These are phyloP conservation scores for Dryoscopus gambensis DNA, from an alignment of 2,113 vertebrate genomes.

Conservation along the genomic window DNA sequence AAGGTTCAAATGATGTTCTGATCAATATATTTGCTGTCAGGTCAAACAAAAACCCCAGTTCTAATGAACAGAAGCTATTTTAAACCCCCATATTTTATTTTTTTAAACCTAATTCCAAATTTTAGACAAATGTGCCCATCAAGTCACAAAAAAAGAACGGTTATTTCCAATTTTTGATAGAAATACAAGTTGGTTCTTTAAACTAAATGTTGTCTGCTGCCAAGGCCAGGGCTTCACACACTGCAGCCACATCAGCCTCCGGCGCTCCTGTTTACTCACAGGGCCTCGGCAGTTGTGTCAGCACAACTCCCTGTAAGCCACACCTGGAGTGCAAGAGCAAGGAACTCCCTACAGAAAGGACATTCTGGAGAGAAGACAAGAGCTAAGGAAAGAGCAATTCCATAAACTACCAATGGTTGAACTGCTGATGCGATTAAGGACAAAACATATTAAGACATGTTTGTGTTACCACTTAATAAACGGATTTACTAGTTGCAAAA, in stretches of 20 bases:
- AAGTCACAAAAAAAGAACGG: background rate
- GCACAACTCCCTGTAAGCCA: background rate
- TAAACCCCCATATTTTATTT: rapidly evolving
- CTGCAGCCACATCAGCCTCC: background rate
- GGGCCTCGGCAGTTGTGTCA: background rate
- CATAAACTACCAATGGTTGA: background rate
- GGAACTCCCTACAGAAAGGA: background rate
- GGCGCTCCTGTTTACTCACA: background rate
- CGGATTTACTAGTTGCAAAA: background rate
- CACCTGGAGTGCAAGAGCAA: background rate
- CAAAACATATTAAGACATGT: background rate
- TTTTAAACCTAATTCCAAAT: background rate
- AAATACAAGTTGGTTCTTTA: background rate
- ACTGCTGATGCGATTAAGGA: background rate
- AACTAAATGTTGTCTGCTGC: background rate
- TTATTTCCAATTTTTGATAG: background rate
- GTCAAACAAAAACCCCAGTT: background rate
- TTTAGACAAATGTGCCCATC: background rate
- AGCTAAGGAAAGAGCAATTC: background rate
- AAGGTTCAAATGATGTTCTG: background rate
- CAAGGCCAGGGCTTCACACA: background rate
- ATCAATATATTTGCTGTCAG: background rate
- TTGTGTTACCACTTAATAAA: background rate
- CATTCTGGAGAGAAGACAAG: background rate
- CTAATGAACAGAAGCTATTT: background rate